Percentiles rank a stretch among this genome's conserved stretches.
Evolutionary conservation across 2,888 invertebrate species (phyloP).

Genomic region (Spialia ferax): DNA sequence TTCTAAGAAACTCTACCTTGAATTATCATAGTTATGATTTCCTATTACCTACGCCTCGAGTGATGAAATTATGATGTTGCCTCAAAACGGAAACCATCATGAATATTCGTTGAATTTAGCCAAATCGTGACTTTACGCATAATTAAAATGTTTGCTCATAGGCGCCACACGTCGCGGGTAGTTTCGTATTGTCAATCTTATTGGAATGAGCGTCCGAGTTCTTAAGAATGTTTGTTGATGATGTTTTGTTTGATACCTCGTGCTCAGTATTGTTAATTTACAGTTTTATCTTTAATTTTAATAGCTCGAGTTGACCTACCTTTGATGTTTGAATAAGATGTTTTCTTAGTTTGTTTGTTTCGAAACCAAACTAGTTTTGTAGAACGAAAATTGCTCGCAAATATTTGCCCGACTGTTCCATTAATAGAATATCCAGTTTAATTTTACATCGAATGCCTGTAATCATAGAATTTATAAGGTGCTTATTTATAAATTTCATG

Average conservation of each 20-base stretch:
- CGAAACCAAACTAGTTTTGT: not conserved
- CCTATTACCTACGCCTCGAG: not conserved
- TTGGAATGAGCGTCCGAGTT: constrained; percentile 65
- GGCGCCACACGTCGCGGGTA: constrained; percentile 77
- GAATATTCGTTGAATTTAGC: constrained; percentile 61
- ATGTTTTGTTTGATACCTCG: constrained; percentile 55
- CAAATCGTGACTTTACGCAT: constrained; percentile 77
- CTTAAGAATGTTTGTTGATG: constrained; percentile 60
- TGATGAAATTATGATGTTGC: constrained; percentile 15
- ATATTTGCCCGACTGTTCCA: not conserved
- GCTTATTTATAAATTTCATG: constrained; percentile 14
- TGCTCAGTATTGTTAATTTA: constrained; percentile 56
- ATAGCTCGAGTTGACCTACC: not conserved
- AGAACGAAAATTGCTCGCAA: not conserved
- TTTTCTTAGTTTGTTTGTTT: constrained; percentile 1
- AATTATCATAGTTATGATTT: constrained; percentile 4
- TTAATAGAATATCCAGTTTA: not conserved
- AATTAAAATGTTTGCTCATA: constrained; percentile 74
- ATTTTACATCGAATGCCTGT: not conserved
- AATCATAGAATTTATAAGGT: constrained; percentile 6
- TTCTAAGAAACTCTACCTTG: constrained; percentile 31
- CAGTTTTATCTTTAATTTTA: constrained; percentile 60
- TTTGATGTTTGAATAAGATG: constrained; percentile 3
- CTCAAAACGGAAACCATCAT: constrained; percentile 37
- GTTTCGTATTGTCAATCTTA: constrained; percentile 70